phyloP scores from a whole-genome alignment of 2,113 vertebrate genomes.

The Pungitius pungitius region DNA sequence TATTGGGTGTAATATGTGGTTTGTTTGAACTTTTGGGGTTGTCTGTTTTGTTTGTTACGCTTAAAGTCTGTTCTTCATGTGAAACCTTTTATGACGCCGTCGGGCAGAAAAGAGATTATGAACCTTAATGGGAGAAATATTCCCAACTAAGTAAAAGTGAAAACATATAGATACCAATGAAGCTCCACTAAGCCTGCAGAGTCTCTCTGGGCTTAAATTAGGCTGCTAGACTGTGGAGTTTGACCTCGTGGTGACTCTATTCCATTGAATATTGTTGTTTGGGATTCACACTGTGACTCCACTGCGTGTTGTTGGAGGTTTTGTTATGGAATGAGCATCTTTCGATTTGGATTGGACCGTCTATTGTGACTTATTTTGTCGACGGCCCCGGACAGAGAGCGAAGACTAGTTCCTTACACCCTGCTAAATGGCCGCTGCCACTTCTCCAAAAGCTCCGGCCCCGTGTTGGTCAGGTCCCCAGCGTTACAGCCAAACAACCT shows the following conservation, averaged over 20 bases:
- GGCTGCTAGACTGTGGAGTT: too few relatives aligned
- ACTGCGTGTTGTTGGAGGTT: too few relatives aligned
- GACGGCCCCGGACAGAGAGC: too few relatives aligned
- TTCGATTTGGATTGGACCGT: too few relatives aligned
- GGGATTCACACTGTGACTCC: too few relatives aligned
- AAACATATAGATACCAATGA: neutral
- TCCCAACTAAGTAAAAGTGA: neutral
- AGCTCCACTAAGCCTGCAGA: too few relatives aligned
- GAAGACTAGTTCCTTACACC: neutral
- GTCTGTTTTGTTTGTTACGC: neutral
- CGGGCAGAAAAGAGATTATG: neutral
- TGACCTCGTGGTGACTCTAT: too few relatives aligned
- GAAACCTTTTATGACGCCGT: neutral
- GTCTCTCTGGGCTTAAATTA: too few relatives aligned
- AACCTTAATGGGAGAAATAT: neutral
- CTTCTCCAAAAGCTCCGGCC: slow-evolving; percentile 61
- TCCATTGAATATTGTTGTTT: too few relatives aligned
- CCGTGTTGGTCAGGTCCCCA: slow-evolving; percentile 64
- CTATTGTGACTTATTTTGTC: too few relatives aligned
- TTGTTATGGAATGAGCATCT: too few relatives aligned
- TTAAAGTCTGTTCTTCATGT: neutral
- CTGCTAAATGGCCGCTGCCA: slow-evolving; percentile 61
- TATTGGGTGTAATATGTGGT: neutral
- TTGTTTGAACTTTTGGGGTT: neutral
- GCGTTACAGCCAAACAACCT: slow-evolving; percentile 65